These are phyloP conservation scores for Dastarcus helophoroides DNA, from an alignment of 2,888 invertebrate species.

Conservation along the genomic window DNA sequence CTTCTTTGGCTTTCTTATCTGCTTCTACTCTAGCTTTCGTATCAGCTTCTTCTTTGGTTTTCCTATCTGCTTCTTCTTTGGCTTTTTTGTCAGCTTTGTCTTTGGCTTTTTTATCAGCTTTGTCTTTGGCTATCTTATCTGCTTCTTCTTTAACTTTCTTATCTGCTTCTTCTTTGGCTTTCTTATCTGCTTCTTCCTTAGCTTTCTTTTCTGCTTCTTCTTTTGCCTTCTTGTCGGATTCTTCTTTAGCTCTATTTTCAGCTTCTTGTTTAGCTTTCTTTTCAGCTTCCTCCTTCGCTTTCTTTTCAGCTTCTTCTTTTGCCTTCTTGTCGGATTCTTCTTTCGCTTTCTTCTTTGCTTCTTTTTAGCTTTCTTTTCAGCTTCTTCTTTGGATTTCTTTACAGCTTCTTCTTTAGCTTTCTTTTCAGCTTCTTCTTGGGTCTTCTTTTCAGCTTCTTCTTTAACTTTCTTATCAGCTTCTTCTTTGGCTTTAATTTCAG, in stretches of 20 bases:
- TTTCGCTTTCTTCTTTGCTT: constrained; percentile 9
- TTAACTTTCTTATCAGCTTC: constrained; percentile 12
- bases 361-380: constrained; percentile 11
- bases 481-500: constrained; percentile 12
- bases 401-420: constrained; percentile 12
- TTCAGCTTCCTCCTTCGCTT: constrained; percentile 8
- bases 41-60: constrained; percentile 6
- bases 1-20: constrained; percentile 8
- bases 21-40: constrained; percentile 4
- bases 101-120: constrained; percentile 9
- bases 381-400: constrained; percentile 20
- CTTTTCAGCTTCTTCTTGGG: constrained; percentile 7
- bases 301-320: constrained; percentile 8
- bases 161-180: constrained; percentile 11
- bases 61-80: constrained; percentile 9
- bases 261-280: constrained; percentile 5
- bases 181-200: constrained; percentile 7
- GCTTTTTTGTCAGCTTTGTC: constrained; percentile 11
- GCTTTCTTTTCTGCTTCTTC: constrained; percentile 9
- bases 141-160: constrained; percentile 20
- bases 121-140: constrained; percentile 10
- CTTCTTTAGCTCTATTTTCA: constrained; percentile 8
- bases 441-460: constrained; percentile 8
- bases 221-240: constrained; percentile 10
- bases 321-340: constrained; percentile 11